Evolutionary conservation across 2,797 vertebrate species (phyloP), one percentile per base, ranked within the genome.

Genomic region (Rhadinocentrus ornatus): DNA sequence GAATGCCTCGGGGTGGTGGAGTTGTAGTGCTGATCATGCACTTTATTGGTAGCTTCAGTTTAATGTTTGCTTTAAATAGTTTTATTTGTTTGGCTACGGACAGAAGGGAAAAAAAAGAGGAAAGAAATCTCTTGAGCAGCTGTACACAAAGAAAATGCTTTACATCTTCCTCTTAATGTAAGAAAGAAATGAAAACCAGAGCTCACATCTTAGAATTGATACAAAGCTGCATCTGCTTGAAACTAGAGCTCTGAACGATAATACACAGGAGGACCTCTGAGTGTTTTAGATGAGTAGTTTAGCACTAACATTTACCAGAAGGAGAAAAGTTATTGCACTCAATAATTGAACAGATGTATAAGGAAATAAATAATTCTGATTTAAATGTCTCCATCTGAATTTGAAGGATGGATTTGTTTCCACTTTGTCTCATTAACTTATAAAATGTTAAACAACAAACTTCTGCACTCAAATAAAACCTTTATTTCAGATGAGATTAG

Each of bases 391-490:
- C 2, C 16, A 20, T 55, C 24, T 50, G n/a, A 58, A 20, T 46
- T 29, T 8, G 44, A n/a, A 35, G 11, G 6, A 35, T n/a, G 12
- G 61, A 26, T 35, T 12, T 44, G 39, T 18, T 44, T 50, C n/a
- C 18, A 22, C 50, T 60, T 57, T 54, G 26, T 55, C 12, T 50
- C 22, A 3, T 35, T 34, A 34, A 34, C 53, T 29, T 9, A 44
- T 44, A 64, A 39, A 61, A 69, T 22, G 26, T 24, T 29, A 53
- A 69, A 61, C 55, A 26, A 22, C 44, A 39, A 60, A 53, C 20
- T n/a, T 15, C 4, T 11, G 1, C 50, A 26, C 64, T 71, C 59
- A 24, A 6, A 78, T 29, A 13, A 37, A 39, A 26, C 50, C 39
- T 73, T 55, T 31, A 20, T 26, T 48, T 20, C 16, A n/a, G 22